phyloP scores from a whole-genome alignment of 1,140 invertebrate genomes.

The Danaus plexippus region DNA sequence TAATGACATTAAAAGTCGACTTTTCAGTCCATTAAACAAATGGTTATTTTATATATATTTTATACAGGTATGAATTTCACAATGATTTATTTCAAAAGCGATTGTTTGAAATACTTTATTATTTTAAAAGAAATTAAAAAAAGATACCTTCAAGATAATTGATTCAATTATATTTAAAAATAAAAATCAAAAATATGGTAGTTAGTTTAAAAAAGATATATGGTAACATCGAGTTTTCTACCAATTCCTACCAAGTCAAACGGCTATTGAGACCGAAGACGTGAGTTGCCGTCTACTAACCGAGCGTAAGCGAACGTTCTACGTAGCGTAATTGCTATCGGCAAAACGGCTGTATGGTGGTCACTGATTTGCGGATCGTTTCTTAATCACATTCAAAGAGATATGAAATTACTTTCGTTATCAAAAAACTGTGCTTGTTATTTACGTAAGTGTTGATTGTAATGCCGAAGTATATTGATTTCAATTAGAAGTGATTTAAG shows the following conservation, averaged over 20 bases:
- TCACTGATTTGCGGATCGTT: constrained; percentile 37
- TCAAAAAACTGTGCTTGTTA: constrained; percentile 45
- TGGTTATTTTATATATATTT: too few relatives aligned
- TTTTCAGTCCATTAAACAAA: too few relatives aligned
- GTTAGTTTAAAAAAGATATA: background rate
- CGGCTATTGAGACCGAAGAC: constrained; percentile 16
- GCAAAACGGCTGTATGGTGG: constrained; percentile 41
- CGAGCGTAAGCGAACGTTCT: constrained; percentile 3
- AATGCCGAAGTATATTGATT: constrained; percentile 49
- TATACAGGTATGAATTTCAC: too few relatives aligned
- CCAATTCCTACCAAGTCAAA: constrained; percentile 10
- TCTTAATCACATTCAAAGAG: constrained; percentile 40
- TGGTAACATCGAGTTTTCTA: constrained; percentile 3
- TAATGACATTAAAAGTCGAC: too few relatives aligned
- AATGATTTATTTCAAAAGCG: too few relatives aligned
- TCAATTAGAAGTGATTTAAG: constrained; percentile 44
- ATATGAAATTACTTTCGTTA: constrained; percentile 54
- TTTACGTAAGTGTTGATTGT: constrained; percentile 44
- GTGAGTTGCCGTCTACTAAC: constrained; percentile 16
- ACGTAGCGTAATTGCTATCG: constrained; percentile 40
- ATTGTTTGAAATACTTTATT: too few relatives aligned
- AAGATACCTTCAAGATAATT: too few relatives aligned
- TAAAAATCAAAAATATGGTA: too few relatives aligned
- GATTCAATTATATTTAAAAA: too few relatives aligned
- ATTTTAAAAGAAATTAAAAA: too few relatives aligned